Base-by-base conservation (phyloP, 2,113 vertebrate species). In the Castor canadensis region DNA sequence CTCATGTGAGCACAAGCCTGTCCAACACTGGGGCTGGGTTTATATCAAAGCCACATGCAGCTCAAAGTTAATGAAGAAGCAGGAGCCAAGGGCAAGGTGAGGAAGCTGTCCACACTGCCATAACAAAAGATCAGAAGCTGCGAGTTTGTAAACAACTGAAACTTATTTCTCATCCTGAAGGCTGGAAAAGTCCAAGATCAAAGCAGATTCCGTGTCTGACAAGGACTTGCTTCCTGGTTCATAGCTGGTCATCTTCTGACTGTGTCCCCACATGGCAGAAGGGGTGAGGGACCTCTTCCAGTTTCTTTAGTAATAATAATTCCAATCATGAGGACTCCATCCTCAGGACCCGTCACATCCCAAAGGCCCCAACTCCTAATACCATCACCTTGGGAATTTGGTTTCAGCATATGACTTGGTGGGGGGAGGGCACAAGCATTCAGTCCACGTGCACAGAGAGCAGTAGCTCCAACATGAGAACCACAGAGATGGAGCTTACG, bases 71-170 rank as follows among this genome's bases (percentile, higher is more conserved):
- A 20, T 19, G 43, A 19, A 47, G 22, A 20, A 79, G 30, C 38
- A 93, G 58, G 66, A 93, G 75, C 40, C 38, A 35, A 95, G 76
- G 84, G 60, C 73, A 80, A 75, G 43, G 32, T 75, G 40, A 87
- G n/a, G 30, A 80, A 89, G 26, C 38, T 56, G 54, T 35, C 19
- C 17, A 15, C 11, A 72, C 35, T 69, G 20, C 16, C 30, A 11
- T 83, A 72, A 71, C 71, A 77, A 24, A 77, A 49, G 26, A 69
- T 45, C 28, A 28, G n/a, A 56, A 60, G 38, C 45, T 62, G 19
- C 24, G 56, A 40, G 24, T 79, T 71, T 83, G 35, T n/a, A 79
- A 77, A n/a, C 71, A 69, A n/a, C 35, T 58, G 62, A 93, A 67
- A 60, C 30, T 22, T 22, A 26, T 69, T 93, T 32, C 85, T 43